These are phyloP conservation scores for Ommatoiulus sabulosus DNA, from an alignment of 2,888 invertebrate genomes.

Conservation along the genomic window DNA sequence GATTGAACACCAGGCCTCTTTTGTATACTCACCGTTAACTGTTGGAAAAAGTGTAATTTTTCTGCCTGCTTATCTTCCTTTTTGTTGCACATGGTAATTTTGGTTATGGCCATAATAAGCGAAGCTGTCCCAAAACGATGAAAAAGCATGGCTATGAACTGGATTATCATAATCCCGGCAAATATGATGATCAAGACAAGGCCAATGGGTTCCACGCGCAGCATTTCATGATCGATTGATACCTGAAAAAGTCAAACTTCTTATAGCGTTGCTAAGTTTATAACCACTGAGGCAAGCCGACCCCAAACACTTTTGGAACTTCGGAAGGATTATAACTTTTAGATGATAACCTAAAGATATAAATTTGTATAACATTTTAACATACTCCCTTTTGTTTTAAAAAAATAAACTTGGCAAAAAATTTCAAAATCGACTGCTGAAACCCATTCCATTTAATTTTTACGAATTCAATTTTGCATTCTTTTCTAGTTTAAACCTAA, in stretches of 20 bases:
- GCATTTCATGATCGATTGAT: conserved; percentile 57
- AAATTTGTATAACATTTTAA: neutral
- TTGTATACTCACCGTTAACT: neutral
- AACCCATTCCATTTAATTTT: too few species aligned
- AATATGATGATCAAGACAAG: conserved; percentile 70
- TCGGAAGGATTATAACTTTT: too few species aligned
- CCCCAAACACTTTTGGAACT: too few species aligned
- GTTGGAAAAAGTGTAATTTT: neutral
- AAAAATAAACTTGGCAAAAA: neutral
- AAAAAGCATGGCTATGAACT: conserved; percentile 70
- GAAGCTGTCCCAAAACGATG: conserved; percentile 70
- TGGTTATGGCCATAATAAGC: conserved; percentile 68
- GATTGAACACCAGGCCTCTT: too few species aligned
- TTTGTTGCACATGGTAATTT: neutral
- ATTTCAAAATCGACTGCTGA: too few species aligned
- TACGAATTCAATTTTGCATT: too few species aligned
- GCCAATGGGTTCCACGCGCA: conserved; percentile 69
- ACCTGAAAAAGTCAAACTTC: conserved; percentile 21
- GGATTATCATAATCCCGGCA: conserved; percentile 68
- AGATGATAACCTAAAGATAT: too few species aligned
- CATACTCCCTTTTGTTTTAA: neutral
- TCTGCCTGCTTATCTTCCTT: neutral
- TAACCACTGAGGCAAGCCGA: neutral
- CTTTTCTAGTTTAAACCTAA: too few species aligned
- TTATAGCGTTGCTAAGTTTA: neutral